Evolutionary conservation across 2,113 vertebrate species (phyloP).

Genomic region (Myrmophylax atrothorax): DNA sequence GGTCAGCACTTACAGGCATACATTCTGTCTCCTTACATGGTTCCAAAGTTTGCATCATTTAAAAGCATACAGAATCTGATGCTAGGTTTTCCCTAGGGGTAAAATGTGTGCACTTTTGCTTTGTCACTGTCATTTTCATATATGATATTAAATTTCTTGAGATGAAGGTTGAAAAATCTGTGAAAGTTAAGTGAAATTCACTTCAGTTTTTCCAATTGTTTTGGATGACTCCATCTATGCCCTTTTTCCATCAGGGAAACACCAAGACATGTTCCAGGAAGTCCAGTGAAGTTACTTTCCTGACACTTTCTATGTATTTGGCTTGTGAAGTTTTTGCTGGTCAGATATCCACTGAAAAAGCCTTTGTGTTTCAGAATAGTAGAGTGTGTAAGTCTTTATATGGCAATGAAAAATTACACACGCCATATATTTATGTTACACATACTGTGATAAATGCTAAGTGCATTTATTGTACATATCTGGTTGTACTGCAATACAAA

Average conservation of each 20-base stretch:
- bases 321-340: not conserved
- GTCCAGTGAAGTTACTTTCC: not conserved
- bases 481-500: not conserved
- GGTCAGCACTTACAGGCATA: not conserved
- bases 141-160: not conserved
- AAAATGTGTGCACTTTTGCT: not conserved
- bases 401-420: not conserved
- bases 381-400: not conserved
- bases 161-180: not conserved
- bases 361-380: not conserved
- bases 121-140: not conserved
- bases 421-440: not conserved
- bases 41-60: not conserved
- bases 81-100: not conserved
- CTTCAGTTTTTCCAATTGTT: not conserved
- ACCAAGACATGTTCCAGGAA: not conserved
- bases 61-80: not conserved
- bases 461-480: not conserved
- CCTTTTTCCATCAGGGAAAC: not conserved
- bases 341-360: not conserved
- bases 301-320: not conserved
- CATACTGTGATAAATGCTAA: not conserved
- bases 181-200: not conserved
- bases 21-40: accelerated
- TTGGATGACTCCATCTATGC: not conserved